phyloP scores from a whole-genome alignment of 1,140 invertebrate species.

The Tribolium castaneum region DNA sequence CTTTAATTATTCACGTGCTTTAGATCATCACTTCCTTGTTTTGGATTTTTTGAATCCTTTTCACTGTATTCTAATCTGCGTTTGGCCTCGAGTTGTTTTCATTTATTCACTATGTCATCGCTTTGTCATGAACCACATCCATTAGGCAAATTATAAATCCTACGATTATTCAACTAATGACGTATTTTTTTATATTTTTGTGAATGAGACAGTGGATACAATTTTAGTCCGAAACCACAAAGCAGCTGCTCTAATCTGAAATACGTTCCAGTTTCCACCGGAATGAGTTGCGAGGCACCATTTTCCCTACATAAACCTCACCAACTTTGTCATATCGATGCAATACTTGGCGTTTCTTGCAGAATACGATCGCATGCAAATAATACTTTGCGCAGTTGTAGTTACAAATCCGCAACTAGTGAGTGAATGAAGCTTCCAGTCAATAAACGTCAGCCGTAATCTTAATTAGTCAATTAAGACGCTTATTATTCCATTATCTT shows the following conservation, averaged over 20 bases:
- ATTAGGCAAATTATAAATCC: no score
- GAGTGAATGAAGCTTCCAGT: neutral
- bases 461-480: neutral
- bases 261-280: neutral
- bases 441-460: neutral
- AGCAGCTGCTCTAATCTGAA: neutral
- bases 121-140: no score
- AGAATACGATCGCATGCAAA: neutral
- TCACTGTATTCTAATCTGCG: no score
- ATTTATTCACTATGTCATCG: no score
- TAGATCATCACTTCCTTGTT: no score
- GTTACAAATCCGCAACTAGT: neutral
- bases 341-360: neutral
- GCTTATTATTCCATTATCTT: neutral
- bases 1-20: neutral
- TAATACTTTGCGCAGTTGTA: neutral
- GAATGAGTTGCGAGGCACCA: neutral
- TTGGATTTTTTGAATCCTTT: no score
- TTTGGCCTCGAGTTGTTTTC: no score
- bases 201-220: neutral
- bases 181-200: neutral
- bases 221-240: neutral
- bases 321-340: neutral
- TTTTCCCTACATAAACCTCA: neutral
- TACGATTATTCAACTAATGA: no score